phyloP scores from a whole-genome alignment of 2,888 invertebrate species.

The Embidobia sp. region DNA sequence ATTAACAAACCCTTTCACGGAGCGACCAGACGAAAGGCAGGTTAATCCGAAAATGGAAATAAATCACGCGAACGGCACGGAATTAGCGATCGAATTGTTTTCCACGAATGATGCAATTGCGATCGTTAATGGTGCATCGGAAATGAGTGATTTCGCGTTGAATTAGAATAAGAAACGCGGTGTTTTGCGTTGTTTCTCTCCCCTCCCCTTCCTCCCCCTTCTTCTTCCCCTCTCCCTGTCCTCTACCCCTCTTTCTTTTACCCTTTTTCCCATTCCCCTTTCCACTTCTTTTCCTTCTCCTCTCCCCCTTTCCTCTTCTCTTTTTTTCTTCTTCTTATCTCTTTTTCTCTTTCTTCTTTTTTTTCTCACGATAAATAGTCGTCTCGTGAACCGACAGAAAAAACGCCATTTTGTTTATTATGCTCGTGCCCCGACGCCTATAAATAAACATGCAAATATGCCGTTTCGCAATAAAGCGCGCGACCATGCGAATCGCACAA shows the following conservation, averaged over 20 bases:
- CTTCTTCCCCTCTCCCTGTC: conserved; percentile 63
- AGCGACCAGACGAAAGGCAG: too few relatives aligned
- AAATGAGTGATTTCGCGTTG: conserved; percentile 42
- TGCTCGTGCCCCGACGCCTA: conserved; percentile 28
- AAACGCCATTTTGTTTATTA: conserved; percentile 47
- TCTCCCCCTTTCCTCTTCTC: too few relatives aligned
- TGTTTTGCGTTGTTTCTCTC: conserved; percentile 45
- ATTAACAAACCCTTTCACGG: too few relatives aligned
- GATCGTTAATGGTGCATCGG: conserved; percentile 26
- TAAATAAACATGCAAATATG: conserved; percentile 53
- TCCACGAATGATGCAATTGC: conserved; percentile 25
- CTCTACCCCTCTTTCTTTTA: conserved; percentile 69
- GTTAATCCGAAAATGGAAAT: too few relatives aligned
- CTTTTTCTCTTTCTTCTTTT: conserved; percentile 6
- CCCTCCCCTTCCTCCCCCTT: conserved; percentile 70
- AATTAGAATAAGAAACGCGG: conserved; percentile 60
- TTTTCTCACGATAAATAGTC: background rate
- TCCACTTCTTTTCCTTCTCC: conserved; percentile 25
- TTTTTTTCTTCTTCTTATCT: background rate
- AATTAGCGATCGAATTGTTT: conserved; percentile 32
- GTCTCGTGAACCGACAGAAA: conserved; percentile 13
- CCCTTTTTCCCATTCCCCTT: conserved; percentile 74
- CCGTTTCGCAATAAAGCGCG: conserved; percentile 41
- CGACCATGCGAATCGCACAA: conserved; percentile 42
- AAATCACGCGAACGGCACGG: too few relatives aligned